phyloP scores from a whole-genome alignment of 2,888 invertebrate species.

The Peribatodes rhomboidaria region DNA sequence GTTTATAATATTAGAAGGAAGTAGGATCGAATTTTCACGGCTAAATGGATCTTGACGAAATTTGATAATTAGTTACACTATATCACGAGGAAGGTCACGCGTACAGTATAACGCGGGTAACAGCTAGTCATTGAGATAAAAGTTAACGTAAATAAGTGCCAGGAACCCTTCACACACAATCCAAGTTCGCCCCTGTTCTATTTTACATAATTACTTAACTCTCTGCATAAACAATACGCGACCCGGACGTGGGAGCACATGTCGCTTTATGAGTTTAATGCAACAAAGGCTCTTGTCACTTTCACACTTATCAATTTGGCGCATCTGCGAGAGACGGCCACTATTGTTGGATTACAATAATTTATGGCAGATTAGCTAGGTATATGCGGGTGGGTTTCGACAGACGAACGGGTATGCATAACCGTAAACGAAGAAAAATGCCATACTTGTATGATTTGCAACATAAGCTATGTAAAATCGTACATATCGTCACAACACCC shows the following conservation, averaged over 20 bases:
- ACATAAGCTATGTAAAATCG: too few relatives aligned
- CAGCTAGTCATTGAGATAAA: neutral
- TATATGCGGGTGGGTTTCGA: neutral
- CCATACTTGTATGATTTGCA: too few relatives aligned
- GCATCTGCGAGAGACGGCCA: conserved; percentile 24
- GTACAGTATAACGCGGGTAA: too few relatives aligned
- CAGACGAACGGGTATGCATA: neutral
- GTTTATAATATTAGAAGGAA: too few relatives aligned
- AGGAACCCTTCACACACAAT: neutral
- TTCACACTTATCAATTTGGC: conserved; percentile 32
- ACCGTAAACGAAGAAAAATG: too few relatives aligned
- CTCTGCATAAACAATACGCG: conserved; percentile 54
- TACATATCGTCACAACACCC: too few relatives aligned
- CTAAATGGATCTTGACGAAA: too few relatives aligned
- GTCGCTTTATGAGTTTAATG: conserved; percentile 33
- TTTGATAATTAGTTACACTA: too few relatives aligned
- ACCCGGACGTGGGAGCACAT: conserved; percentile 35
- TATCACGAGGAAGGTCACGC: too few relatives aligned
- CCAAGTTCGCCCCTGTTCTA: neutral
- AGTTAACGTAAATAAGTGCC: neutral
- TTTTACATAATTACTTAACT: conserved; percentile 56
- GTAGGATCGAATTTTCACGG: too few relatives aligned
- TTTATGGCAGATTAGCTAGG: neutral
- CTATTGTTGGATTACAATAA: conserved; percentile 11
- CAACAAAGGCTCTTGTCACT: conserved; percentile 35